phyloP scores from a whole-genome alignment of 2,113 vertebrate genomes.

The Amblyopsis rosae region DNA sequence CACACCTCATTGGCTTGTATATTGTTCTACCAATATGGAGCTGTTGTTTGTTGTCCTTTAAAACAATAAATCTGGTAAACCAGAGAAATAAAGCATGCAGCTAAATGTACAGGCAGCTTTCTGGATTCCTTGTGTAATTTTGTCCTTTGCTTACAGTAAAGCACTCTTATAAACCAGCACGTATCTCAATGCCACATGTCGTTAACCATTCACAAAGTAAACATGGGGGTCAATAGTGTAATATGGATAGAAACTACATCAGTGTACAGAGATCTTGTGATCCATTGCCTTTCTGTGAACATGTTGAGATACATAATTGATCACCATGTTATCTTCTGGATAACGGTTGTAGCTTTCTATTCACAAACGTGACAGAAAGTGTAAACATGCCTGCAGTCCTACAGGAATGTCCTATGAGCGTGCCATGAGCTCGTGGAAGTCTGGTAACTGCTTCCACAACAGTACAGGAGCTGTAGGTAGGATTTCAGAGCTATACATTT shows the following conservation, averaged over 20 bases:
- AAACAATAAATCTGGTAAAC: conserved; percentile 9
- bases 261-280: conserved; percentile 6
- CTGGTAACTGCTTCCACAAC: conserved; percentile 3
- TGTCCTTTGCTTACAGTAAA: conserved; percentile 13
- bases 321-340: neutral
- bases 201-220: conserved; percentile 18
- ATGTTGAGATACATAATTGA: conserved; percentile 23
- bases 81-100: conserved; percentile 37
- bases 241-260: conserved; percentile 46
- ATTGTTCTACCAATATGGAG: conserved; percentile 6
- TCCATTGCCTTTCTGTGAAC: conserved; percentile 38
- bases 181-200: neutral
- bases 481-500: no score
- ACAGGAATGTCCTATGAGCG: conserved; percentile 14
- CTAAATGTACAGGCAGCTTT: conserved; percentile 7
- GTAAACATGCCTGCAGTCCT: neutral
- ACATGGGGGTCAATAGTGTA: conserved; percentile 34
- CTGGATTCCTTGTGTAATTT: neutral
- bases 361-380: no score
- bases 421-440: conserved; percentile 14
- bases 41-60: conserved; percentile 1
- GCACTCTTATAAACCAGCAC: neutral
- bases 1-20: conserved; percentile 23
- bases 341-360: no score
- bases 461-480: neutral